phyloP scores from a whole-genome alignment of 1,140 invertebrate species.

The Drosophila punjabiensis region DNA sequence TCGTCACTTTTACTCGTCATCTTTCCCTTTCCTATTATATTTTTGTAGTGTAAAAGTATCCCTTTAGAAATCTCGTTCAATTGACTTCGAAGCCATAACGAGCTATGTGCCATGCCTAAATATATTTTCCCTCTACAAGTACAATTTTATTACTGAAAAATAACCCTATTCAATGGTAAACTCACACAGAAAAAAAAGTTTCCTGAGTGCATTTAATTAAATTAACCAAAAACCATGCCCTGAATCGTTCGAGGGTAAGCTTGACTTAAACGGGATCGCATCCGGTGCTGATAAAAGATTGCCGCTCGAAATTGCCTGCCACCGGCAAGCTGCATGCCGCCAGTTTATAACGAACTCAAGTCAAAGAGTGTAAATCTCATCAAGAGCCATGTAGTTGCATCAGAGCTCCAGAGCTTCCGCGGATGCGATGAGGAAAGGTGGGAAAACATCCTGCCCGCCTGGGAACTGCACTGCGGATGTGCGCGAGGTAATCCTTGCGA shows the following conservation, averaged over 20 bases:
- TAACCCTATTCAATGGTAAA: not conserved
- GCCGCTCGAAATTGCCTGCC: constrained; percentile 52
- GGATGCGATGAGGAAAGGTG: constrained; percentile 8
- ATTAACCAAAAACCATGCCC: constrained; percentile 3
- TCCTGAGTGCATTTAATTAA: constrained; percentile 5
- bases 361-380: constrained; percentile 67
- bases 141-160: not conserved
- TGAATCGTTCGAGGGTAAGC: not conserved
- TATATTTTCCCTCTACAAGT: not conserved
- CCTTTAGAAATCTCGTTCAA: not conserved
- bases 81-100: not conserved
- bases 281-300: constrained; percentile 32
- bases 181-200: too few relatives aligned
- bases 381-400: constrained; percentile 64
- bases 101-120: not conserved
- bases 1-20: too few relatives aligned
- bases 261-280: constrained; percentile 7
- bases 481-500: constrained; percentile 22
- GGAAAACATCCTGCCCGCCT: constrained; percentile 41
- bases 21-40: too few relatives aligned
- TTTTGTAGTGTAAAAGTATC: not conserved
- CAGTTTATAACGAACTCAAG: constrained; percentile 62
- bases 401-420: constrained; percentile 56
- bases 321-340: constrained; percentile 34
- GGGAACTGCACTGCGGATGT: constrained; percentile 51